Evolutionary conservation across 2,797 vertebrate genomes (phyloP).

Genomic region (Darevskia mixta): DNA sequence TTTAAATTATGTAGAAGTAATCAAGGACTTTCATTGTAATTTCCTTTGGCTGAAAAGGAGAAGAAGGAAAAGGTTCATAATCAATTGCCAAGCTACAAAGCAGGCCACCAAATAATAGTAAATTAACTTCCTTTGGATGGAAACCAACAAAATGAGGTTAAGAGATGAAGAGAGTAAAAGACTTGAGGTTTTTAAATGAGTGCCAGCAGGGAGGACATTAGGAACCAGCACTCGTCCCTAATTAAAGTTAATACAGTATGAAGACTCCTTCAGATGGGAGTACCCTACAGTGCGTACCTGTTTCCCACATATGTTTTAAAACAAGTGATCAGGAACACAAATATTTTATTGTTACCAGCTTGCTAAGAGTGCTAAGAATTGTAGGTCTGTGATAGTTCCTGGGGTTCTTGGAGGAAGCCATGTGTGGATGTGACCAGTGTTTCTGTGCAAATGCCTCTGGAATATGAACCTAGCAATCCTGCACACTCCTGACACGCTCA

Average conservation of each 20-base stretch:
- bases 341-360: not conserved
- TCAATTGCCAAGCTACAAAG: slow-evolving; percentile 46
- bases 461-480: not conserved
- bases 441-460: not conserved
- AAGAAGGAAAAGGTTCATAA: slow-evolving; percentile 43
- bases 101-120: slow-evolving; percentile 30
- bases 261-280: not conserved
- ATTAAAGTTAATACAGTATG: slow-evolving; percentile 59
- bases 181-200: slow-evolving; percentile 55
- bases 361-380: no score
- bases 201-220: slow-evolving; percentile 50
- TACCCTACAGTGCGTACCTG: not conserved
- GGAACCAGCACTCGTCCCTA: slow-evolving; percentile 38
- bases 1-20: slow-evolving; percentile 27
- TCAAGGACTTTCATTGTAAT: slow-evolving; percentile 15
- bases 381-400: no score
- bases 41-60: slow-evolving; percentile 20
- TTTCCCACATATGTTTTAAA: slow-evolving; percentile 1
- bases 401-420: no score
- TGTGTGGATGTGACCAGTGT: not conserved
- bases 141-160: slow-evolving; percentile 61
- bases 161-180: slow-evolving; percentile 49
- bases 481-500: not conserved
- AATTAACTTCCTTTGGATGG: slow-evolving; percentile 53
- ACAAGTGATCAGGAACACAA: not conserved